Base-by-base conservation (phyloP, 2,888 invertebrate species). In the Caenorhabditis imperialis region DNA sequence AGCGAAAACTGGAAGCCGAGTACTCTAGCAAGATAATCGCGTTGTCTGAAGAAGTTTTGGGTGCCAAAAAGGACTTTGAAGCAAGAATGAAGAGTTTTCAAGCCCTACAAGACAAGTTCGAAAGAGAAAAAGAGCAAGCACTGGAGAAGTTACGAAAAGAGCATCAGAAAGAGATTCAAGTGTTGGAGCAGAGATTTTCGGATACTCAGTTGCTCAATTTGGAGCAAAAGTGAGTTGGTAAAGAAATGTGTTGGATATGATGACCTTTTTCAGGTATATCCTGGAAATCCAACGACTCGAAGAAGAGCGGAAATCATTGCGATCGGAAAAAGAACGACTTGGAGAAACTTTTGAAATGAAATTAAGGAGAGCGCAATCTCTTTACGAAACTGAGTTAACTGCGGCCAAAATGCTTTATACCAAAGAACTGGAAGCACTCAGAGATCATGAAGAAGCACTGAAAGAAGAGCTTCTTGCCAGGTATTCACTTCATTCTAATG, bases 81-180 rank as follows among this genome's bases (percentile, higher is more conserved):
- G 87, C 60, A 85, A 78, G 86, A 88, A 90, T 73, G 90, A 90
- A 82, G 88, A 86, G 89, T 88, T 90, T 87, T 88, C 90, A 81
- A 89, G 81, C 85, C 8, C 63, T 87, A 6, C 87, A 88, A 79
- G 87, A 86, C 48, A 83, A 85, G 48, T 88, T 88, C 58, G 88
- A 88, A 54, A 48, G 85, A 10, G 88, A 88, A 48, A 88, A 88
- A 57, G 88, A 88, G 60, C 82, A 84, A 53, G 85, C 88, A 0
- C 60, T 88, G 45, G 88, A 88, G 58, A 88, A 86, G 54, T 58
- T 88, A 55, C 67, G 86, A 2, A 81, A 88, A 57, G 88, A 88
- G 38, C 88, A 88, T 65, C 87, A 88, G 72, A 88, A 88, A 45
- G 88, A 88, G 48, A 88, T 88, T 50, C 84, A 86, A 62, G 57